Evolutionary conservation across 2,113 vertebrate species (phyloP), one percentile per base, ranked within the genome.

Genomic region (Pandion haliaetus): DNA sequence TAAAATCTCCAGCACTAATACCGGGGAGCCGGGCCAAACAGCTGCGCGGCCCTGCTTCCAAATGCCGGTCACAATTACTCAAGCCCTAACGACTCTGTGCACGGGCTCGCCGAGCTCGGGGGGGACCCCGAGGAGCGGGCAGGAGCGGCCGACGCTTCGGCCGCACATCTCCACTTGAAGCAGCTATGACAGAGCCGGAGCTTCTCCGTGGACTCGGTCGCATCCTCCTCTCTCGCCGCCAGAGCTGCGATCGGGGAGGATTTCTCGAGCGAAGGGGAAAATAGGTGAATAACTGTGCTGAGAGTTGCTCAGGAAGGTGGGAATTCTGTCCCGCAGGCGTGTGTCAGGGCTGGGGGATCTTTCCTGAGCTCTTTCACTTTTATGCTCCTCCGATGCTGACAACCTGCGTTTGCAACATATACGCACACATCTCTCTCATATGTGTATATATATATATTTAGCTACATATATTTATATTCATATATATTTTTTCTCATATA

Each of bases 1-100:
- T 82, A 95, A 95, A 94, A 96, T 97, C 97, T 88, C 97, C 95
- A 97, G 92, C 92, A 96, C 96, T 97, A 96, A 95, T 96, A 94
- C 90, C 73, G 95, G 89, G 86, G 91, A 94, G 65, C 92, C 34
- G 91, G 93, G 97, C 96, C 94, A 96, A 97, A 96, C 96, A 97
- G 96, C 97, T 98, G 97, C 95, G 80, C 76, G 52, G 88, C 55
- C 91, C 86, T 74, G 88, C 87, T 92, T 90, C 93, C 96, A 97
- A 97, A 96, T 96, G 77, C 85, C 73, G 88, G 24, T 79, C 95
- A 87, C 94, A 95, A 95, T 93, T 92, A 93, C 92, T 96, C 93
- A 88, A 94, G 70, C 62, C 88, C 95, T 94, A 95, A 95, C 42
- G 93, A 95, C 95, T 93, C 49, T 52, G 61, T 78, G 67, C 57